phyloP scores from a whole-genome alignment of 2,797 vertebrate genomes.

The Botia almorhae region DNA sequence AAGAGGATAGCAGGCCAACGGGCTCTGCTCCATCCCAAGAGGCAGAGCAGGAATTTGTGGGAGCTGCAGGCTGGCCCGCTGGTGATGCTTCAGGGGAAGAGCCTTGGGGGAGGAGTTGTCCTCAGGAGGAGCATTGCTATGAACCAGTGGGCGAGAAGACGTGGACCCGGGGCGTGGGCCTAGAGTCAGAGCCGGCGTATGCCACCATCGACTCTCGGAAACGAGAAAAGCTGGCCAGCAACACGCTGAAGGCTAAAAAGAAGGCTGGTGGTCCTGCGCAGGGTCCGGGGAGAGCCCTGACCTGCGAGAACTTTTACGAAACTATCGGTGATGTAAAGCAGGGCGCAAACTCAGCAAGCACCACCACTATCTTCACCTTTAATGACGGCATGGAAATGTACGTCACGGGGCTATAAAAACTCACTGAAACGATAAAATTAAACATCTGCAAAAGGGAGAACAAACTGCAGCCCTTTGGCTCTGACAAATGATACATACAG shows the following conservation, averaged over 20 bases:
- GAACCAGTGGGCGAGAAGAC: slow-evolving; percentile 75
- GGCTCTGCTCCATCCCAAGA: slow-evolving; percentile 72
- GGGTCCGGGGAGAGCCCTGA: slow-evolving; percentile 64
- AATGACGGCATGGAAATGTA: slow-evolving; percentile 87
- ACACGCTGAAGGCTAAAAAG: slow-evolving; percentile 76
- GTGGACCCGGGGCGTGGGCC: slow-evolving; percentile 67
- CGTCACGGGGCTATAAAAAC: slow-evolving; percentile 79
- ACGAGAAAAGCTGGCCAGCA: slow-evolving; percentile 70
- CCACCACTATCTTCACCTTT: slow-evolving; percentile 85
- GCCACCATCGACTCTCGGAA: slow-evolving; percentile 77
- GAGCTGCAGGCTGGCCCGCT: slow-evolving; percentile 18
- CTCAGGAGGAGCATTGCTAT: slow-evolving; percentile 79
- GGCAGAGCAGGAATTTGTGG: slow-evolving; percentile 55
- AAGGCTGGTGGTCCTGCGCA: slow-evolving; percentile 61
- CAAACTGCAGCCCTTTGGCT: neutral
- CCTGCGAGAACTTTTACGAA: slow-evolving; percentile 82
- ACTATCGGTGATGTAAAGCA: slow-evolving; percentile 80
- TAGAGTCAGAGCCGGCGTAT: slow-evolving; percentile 75
- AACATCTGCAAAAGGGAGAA: neutral
- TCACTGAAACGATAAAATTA: neutral
- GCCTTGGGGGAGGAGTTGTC: slow-evolving; percentile 70
- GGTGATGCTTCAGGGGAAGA: slow-evolving; percentile 57
- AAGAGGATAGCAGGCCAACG: slow-evolving; percentile 70
- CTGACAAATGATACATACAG: slow-evolving; percentile 19
- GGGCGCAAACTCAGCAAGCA: slow-evolving; percentile 73